These are phyloP conservation scores for Aphidius ervi DNA, from an alignment of 1,140 invertebrate species.

Conservation along the genomic window DNA sequence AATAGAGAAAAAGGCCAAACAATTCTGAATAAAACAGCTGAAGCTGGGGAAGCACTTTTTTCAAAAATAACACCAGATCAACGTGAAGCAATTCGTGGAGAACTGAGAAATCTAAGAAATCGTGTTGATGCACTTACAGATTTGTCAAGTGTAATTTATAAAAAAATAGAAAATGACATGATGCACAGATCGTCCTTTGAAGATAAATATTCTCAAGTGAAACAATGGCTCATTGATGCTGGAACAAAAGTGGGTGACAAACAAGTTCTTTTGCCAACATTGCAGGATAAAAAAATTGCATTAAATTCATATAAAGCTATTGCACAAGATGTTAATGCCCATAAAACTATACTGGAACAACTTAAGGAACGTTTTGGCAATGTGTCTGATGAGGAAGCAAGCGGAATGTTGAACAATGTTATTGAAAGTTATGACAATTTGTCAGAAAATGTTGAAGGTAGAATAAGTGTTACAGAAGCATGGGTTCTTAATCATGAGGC, in stretches of 20 bases:
- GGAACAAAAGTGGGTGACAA: constrained; percentile 66
- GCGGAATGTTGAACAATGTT: constrained; percentile 64
- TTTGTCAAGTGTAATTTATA: constrained; percentile 77
- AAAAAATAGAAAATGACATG: constrained; percentile 79
- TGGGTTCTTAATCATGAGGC: constrained; percentile 78
- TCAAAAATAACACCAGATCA: constrained; percentile 82
- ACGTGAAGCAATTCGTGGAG: constrained; percentile 75
- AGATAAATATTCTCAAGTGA: constrained; percentile 79
- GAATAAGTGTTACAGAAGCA: constrained; percentile 64
- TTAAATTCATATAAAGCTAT: constrained; percentile 72
- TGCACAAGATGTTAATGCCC: constrained; percentile 76
- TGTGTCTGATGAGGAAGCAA: constrained; percentile 71
- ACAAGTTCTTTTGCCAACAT: constrained; percentile 66
- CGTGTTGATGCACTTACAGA: constrained; percentile 80
- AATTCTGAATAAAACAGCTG: constrained; percentile 74
- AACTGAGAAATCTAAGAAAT: constrained; percentile 76
- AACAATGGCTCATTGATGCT: constrained; percentile 74
- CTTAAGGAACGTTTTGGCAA: constrained; percentile 70
- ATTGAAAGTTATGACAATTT: constrained; percentile 67
- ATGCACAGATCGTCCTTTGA: constrained; percentile 87
- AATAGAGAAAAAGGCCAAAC: constrained; percentile 75
- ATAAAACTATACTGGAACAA: constrained; percentile 74
- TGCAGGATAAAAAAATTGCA: constrained; percentile 81
- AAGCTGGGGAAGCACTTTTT: constrained; percentile 82
- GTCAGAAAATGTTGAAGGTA: constrained; percentile 63